These are phyloP conservation scores for Drosophila merina DNA, from an alignment of 2,888 invertebrate species.

Conservation along the genomic window DNA sequence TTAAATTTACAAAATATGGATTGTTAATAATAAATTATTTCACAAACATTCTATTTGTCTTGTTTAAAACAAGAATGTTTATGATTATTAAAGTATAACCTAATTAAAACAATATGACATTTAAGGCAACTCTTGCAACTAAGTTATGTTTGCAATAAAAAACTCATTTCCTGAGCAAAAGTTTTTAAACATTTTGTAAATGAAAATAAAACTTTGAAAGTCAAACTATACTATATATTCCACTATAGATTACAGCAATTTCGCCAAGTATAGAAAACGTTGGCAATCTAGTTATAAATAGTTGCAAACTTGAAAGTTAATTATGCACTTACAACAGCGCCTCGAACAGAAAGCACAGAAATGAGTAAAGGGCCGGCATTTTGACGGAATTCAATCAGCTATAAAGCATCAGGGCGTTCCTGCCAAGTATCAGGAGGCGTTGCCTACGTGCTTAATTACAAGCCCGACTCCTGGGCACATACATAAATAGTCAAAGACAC, in stretches of 20 bases:
- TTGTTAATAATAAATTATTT: too few relatives aligned
- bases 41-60: too few relatives aligned
- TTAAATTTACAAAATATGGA: too few relatives aligned
- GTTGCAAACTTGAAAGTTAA: slow-evolving; percentile 14
- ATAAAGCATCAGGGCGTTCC: slow-evolving; percentile 28
- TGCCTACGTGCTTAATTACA: slow-evolving; percentile 71
- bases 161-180: neutral
- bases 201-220: neutral
- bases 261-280: neutral
- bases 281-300: slow-evolving; percentile 1
- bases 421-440: slow-evolving; percentile 30
- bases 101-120: too few relatives aligned
- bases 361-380: slow-evolving; percentile 39
- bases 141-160: neutral
- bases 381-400: slow-evolving; percentile 76
- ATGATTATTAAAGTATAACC: too few relatives aligned
- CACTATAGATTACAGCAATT: neutral
- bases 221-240: too few relatives aligned
- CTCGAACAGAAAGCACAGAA: slow-evolving; percentile 1
- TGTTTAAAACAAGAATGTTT: too few relatives aligned
- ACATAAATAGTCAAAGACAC: slow-evolving; percentile 39
- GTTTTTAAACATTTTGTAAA: neutral
- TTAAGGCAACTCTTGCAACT: too few relatives aligned
- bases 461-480: slow-evolving; percentile 39
- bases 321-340: slow-evolving; percentile 1